A percentile compares a stretch with the other conserved stretches of the same genome.
phyloP scores from a whole-genome alignment of 2,113 vertebrate genomes.

The Podarcis cretensis region DNA sequence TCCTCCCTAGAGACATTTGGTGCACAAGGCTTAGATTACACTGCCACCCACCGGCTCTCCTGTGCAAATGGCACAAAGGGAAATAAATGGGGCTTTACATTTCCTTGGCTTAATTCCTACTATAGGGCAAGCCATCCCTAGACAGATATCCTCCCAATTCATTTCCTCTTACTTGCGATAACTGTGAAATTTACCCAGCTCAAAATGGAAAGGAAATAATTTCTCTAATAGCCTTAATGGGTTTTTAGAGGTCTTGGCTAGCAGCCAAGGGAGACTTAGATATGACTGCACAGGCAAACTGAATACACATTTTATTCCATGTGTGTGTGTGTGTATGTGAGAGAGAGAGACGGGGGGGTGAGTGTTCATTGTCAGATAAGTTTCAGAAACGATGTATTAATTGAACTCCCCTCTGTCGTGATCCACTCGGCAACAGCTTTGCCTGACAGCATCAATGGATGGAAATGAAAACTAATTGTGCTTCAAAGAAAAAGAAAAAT shows the following conservation, averaged over 20 bases:
- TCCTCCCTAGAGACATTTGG: neutral
- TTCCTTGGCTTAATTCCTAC: conserved; percentile 69
- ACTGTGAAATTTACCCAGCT: conserved; percentile 86
- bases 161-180: conserved; percentile 77
- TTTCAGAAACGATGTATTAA: conserved; percentile 72
- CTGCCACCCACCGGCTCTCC: conserved; percentile 87
- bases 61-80: conserved; percentile 68
- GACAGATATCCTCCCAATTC: conserved; percentile 76
- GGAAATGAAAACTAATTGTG: conserved; percentile 81
- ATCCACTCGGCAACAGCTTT: conserved; percentile 58
- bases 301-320: conserved; percentile 61
- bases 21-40: conserved; percentile 80
- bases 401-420: conserved; percentile 65
- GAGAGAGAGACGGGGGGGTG: neutral
- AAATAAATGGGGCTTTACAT: conserved; percentile 38
- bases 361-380: conserved; percentile 60
- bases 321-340: conserved; percentile 36
- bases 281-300: conserved; percentile 66
- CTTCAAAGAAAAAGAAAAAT: conserved; percentile 65
- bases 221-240: conserved; percentile 87
- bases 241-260: conserved; percentile 85
- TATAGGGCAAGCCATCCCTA: conserved; percentile 74
- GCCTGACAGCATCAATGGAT: conserved; percentile 68
- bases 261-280: conserved; percentile 80
- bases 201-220: conserved; percentile 87